Evolutionary conservation across 2,113 vertebrate genomes (phyloP).

Genomic region (Pantherophis guttatus): DNA sequence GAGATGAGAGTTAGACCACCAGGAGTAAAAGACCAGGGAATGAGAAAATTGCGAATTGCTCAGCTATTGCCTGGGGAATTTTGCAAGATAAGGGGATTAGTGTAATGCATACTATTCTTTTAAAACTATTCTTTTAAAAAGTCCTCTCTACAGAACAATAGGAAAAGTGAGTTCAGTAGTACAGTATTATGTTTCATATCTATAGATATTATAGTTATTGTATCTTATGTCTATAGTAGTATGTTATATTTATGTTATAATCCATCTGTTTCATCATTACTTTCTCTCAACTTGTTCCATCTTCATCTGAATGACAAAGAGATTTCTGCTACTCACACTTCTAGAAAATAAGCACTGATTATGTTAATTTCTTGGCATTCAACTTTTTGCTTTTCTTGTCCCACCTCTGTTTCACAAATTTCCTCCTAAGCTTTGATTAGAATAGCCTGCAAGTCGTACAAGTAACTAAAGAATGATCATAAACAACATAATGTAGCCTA

Average conservation of each 20-base stretch:
- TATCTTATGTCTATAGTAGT: too few species aligned
- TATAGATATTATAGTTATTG: too few species aligned
- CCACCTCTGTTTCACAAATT: neutral
- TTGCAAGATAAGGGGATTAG: neutral
- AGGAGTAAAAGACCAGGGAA: neutral
- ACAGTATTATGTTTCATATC: too few species aligned
- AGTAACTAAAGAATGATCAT: neutral
- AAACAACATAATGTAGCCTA: neutral
- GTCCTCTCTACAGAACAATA: neutral
- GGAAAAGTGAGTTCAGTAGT: neutral
- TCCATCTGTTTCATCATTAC: neutral
- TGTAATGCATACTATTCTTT: neutral
- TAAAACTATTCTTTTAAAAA: neutral
- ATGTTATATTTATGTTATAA: too few species aligned
- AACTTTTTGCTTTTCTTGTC: neutral
- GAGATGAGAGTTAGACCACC: neutral
- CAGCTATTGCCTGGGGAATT: neutral
- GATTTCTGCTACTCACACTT: neutral
- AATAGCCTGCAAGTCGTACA: neutral
- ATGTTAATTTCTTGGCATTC: neutral
- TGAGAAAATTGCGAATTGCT: neutral
- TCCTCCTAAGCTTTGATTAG: neutral
- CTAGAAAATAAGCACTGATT: neutral
- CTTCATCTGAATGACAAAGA: neutral
- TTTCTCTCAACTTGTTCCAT: neutral